Base-by-base conservation (phyloP, 2,113 vertebrate species). In the Oplegnathus fasciatus region DNA sequence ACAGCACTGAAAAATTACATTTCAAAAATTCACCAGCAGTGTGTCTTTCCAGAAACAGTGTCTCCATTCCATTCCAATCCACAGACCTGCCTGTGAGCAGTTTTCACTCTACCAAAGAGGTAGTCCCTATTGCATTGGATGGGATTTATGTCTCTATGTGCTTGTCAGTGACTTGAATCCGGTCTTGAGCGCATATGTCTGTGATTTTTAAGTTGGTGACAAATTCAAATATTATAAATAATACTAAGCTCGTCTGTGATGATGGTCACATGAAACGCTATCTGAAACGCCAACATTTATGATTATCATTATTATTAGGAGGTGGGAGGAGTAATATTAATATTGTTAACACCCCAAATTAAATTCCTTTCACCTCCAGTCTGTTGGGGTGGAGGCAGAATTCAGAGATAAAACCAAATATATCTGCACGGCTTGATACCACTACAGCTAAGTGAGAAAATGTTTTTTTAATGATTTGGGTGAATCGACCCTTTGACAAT, bases 271-370 rank as follows among this genome's bases (percentile, higher is more conserved):
- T 67, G 24, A 50, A 82, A 82, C 5, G 5, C 15, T 32, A 2
- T 69, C 61, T 26, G n/a, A 67, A 86, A 64, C 40, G 10, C 32
- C 26, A 48, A 17, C 50, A 82, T 30, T 78, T n/a, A n/a, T n/a
- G n/a, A n/a, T n/a, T n/a, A n/a, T n/a, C n/a, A n/a, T n/a, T n/a
- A n/a, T n/a, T 78, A 60, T 75, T 66, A 50, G 2, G 20, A 37
- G 32, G 17, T 10, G n/a, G 71, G 32, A 20, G 42, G 15, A 13
- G 32, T 62, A 20, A 54, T 68, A 80, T 61, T 80, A 50, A 52
- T 57, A 20, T 34, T 57, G 13, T 71, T 40, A 77, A 50, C 9
- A 32, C 13, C 13, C 9, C 42, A 73, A 70, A 77, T 55, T 26
- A 60, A 44, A 60, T 58, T 40, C 30, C 20, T 24, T 58, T 50